Evolutionary conservation across 2,113 vertebrate species (phyloP).

Genomic region (Craseonycteris thonglongyai): DNA sequence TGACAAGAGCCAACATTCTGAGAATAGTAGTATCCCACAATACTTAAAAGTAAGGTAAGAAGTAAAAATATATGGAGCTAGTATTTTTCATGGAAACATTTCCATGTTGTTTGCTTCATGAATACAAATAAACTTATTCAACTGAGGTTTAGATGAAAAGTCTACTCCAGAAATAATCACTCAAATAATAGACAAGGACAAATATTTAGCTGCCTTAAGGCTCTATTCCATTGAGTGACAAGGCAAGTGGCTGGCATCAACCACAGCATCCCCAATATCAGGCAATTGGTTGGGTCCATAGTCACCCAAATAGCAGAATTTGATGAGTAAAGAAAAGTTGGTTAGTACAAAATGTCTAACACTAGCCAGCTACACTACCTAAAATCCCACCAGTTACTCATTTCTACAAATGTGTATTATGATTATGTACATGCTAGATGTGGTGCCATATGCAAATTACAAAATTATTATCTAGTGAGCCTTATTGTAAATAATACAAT

Average conservation of each 20-base stretch:
- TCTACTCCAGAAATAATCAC: background rate
- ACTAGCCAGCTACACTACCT: background rate
- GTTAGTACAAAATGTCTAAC: background rate
- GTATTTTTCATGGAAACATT: background rate
- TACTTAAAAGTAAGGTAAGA: background rate
- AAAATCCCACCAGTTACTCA: background rate
- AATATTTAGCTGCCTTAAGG: background rate
- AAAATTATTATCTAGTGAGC: background rate
- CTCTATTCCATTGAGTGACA: background rate
- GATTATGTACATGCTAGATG: background rate
- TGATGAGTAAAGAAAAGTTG: background rate
- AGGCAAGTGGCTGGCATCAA: background rate
- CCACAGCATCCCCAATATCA: background rate
- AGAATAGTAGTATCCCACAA: background rate
- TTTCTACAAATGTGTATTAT: background rate
- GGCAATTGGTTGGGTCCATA: background rate
- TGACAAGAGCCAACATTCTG: background rate
- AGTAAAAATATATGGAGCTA: background rate
- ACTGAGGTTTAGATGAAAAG: background rate
- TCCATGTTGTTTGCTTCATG: background rate
- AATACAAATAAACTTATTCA: background rate
- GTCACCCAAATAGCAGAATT: background rate
- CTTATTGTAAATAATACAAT: background rate
- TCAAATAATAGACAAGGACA: background rate
- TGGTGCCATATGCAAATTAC: background rate